These are phyloP conservation scores for Drosophila guanche DNA, from an alignment of 1,140 invertebrate species.

Conservation along the genomic window DNA sequence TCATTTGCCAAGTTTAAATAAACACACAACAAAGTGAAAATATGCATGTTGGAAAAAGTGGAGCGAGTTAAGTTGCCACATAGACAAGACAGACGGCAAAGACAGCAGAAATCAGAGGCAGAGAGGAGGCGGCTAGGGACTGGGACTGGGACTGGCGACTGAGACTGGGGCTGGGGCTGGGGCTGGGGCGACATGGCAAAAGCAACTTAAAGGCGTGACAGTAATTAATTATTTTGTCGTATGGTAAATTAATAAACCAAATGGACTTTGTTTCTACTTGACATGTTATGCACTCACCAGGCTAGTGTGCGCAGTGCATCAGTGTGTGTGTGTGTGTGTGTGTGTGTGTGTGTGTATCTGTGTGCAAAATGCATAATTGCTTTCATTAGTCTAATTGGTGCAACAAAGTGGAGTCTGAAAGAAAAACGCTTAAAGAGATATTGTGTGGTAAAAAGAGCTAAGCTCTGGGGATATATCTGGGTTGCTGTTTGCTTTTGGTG, in stretches of 20 bases:
- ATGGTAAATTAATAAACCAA: constrained; percentile 84
- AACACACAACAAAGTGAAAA: constrained; percentile 78
- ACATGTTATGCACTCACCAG: constrained; percentile 71
- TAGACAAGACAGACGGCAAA: constrained; percentile 30
- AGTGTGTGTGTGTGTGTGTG: not conserved
- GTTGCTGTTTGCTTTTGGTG: not conserved
- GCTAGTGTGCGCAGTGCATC: constrained; percentile 13
- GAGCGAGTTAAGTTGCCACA: constrained; percentile 75
- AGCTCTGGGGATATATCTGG: constrained; percentile 15
- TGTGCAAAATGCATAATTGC: constrained; percentile 75
- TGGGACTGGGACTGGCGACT: no score
- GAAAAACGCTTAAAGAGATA: constrained; percentile 52
- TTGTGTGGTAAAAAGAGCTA: not conserved
- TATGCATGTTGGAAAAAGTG: constrained; percentile 69
- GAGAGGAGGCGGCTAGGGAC: not conserved
- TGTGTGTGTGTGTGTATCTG: constrained; percentile 14
- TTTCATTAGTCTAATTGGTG: constrained; percentile 78
- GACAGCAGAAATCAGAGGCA: constrained; percentile 11
- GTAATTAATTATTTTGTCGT: constrained; percentile 84
- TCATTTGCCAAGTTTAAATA: constrained; percentile 82
- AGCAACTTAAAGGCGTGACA: constrained; percentile 83
- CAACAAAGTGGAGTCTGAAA: constrained; percentile 51
- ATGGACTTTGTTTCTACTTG: constrained; percentile 82
- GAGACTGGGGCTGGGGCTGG: constrained; percentile 2
- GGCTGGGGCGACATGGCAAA: constrained; percentile 49